Percentiles rank a stretch among this genome's conserved stretches.
phyloP scores from a whole-genome alignment of 2,113 vertebrate genomes.

The Lipotes vexillifer region DNA sequence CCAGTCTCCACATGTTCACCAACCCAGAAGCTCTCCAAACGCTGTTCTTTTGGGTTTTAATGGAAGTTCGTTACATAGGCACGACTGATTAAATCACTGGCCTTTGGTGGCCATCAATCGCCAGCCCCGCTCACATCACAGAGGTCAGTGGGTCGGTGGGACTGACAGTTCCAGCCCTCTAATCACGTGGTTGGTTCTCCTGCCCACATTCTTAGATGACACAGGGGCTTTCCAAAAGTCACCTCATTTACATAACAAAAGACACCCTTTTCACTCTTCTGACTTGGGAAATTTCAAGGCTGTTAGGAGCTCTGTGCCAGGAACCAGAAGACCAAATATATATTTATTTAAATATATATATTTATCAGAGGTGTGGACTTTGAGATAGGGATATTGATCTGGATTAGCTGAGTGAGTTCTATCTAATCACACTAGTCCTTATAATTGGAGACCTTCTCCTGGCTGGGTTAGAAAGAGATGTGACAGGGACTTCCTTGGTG shows the following conservation, averaged over 20 bases:
- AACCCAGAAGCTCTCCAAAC: neutral
- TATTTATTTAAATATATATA: neutral
- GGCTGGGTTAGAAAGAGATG: neutral
- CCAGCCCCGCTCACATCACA: fast-evolving
- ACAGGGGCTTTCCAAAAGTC: neutral
- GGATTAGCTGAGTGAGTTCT: no score
- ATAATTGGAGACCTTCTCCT: neutral
- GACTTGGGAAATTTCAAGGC: neutral
- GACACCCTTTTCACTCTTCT: neutral
- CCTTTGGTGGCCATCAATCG: neutral
- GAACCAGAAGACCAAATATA: neutral
- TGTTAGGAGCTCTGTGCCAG: neutral
- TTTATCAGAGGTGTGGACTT: neutral
- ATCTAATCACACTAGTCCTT: neutral
- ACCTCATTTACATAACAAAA: neutral
- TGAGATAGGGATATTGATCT: neutral
- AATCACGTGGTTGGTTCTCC: neutral
- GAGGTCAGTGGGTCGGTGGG: neutral
- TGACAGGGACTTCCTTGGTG: no score
- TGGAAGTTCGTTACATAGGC: neutral
- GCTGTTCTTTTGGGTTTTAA: neutral
- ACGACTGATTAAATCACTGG: neutral
- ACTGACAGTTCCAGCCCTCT: neutral
- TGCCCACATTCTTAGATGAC: neutral
- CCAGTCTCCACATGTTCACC: neutral